A percentile compares a stretch with the other conserved stretches of the same genome.
phyloP scores from a whole-genome alignment of 2,888 invertebrate genomes.

The Cancer borealis region DNA sequence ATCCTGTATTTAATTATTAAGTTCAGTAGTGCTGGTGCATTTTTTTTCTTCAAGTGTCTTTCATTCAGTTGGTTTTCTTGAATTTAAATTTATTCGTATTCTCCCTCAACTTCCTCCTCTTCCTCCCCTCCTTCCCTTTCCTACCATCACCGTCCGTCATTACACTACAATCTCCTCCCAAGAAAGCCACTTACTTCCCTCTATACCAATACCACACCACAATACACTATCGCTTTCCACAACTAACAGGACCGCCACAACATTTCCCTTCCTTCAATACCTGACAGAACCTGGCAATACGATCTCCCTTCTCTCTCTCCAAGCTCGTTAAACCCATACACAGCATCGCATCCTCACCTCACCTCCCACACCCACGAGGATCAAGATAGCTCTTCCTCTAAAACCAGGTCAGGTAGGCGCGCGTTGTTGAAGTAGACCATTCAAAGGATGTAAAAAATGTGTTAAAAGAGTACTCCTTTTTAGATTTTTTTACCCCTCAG shows the following conservation, averaged over 20 bases:
- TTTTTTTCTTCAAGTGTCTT: not conserved
- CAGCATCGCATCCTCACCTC: not conserved
- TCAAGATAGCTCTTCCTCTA: not conserved
- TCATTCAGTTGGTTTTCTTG: not conserved
- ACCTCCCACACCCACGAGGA: not conserved
- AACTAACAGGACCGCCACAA: not conserved
- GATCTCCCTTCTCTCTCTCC: not conserved
- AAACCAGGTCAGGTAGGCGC: slow-evolving; percentile 35
- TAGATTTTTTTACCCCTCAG: not conserved
- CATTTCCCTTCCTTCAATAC: not conserved
- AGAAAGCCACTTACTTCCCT: not conserved
- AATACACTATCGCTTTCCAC: not conserved
- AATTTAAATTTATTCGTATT: no score
- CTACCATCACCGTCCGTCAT: not conserved
- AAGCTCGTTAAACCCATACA: not conserved
- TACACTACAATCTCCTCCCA: not conserved
- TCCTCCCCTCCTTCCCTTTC: not conserved
- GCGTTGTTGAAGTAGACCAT: slow-evolving; percentile 13
- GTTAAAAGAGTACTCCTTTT: not conserved
- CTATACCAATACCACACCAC: not conserved
- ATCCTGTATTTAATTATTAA: not conserved
- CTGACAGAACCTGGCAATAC: not conserved
- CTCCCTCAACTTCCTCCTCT: no score
- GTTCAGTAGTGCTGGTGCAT: not conserved
- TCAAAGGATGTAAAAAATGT: slow-evolving; percentile 9